Base-by-base conservation (phyloP, 1,140 invertebrate genomes). In the Atopsyche davidsoni region DNA sequence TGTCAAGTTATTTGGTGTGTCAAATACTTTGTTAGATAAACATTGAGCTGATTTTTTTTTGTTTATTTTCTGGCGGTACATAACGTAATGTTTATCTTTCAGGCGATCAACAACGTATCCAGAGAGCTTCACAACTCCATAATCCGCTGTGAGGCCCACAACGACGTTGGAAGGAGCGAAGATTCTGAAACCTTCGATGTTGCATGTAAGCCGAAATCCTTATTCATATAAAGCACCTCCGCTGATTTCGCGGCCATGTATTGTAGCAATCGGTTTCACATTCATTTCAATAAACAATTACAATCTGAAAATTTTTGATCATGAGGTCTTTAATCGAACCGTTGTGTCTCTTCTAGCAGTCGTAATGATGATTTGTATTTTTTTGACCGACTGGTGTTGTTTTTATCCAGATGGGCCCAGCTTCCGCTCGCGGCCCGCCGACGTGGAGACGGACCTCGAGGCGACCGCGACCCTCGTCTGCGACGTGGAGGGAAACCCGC, bases 101-200 rank as follows among this genome's bases (percentile, higher is more conserved):
- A 69, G 68, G 67, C 77, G 41, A 78, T 91, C 49, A 73, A 77
- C 41, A 81, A 82, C 60, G 80, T 89, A 23, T 80, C 81, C 7
- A 72, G 84, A 39, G 77, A 82, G 31, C 74, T 80, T 59, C 83
- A 92, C 64, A 80, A 85, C 54, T 79, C 83, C 16, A 83, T 82
- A 52, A 81, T 91, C 55, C 83, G 84, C 60, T 92, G 89, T 67
- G 85, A 89, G 67, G 87, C 85, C 4, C 76, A 80, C 60, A 92
- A 92, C 66, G 72, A 76, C 13, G 83, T 91, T 13, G 88, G 87
- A 10, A 84, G 82, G 55, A 84, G 82, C 60, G 80, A 85, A 64
- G 82, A 84, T 60, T 84, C 81, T 14, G 79, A 86, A 64, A 85
- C 80, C 1, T 63, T 91, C 45, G 80, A 85, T 62, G 79, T 90